Conservation (phyloP, 2,113 vertebrate species). For the Laterallus jamaicensis region DNA sequence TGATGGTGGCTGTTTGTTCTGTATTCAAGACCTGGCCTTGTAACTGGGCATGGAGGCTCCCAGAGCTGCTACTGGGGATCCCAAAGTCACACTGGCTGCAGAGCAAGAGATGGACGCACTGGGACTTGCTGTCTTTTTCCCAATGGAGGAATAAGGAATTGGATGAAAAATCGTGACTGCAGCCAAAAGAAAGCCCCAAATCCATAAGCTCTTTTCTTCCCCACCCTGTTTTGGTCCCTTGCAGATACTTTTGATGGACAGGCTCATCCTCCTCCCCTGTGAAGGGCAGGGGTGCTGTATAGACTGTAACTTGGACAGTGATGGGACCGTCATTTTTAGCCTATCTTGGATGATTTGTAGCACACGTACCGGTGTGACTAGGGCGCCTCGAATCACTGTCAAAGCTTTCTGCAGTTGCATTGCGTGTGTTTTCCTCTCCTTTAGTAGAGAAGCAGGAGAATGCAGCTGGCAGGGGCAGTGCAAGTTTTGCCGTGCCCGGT, state of each 20-base stretch:
- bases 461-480: too few relatives aligned
- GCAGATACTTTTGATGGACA: neutral
- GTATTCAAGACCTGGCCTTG: neutral
- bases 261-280: too few relatives aligned
- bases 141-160: neutral
- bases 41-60: neutral
- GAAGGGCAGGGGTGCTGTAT: neutral
- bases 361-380: too few relatives aligned
- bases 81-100: neutral
- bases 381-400: fast-evolving
- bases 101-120: neutral
- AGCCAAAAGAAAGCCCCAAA: neutral
- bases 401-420: fast-evolving
- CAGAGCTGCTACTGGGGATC: neutral
- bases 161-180: neutral
- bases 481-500: fast-evolving
- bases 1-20: neutral
- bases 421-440: fast-evolving
- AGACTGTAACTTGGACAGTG: neutral
- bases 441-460: neutral
- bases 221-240: neutral
- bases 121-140: neutral
- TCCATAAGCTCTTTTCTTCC: neutral
- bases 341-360: neutral
- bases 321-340: neutral